Conservation (phyloP, 2,113 vertebrate genomes). For the Galeopterus variegatus region DNA sequence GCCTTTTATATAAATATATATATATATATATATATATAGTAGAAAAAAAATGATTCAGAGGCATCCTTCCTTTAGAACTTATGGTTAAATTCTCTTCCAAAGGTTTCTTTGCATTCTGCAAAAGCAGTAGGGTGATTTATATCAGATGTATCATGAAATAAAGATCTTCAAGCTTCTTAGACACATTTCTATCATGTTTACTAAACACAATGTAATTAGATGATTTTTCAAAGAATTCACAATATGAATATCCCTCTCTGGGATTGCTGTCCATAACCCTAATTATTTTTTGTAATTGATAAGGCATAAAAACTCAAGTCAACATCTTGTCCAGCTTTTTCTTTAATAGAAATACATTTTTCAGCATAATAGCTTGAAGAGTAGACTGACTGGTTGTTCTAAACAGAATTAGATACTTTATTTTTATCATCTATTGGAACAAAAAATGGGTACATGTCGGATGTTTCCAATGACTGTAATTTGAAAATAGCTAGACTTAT, state of each 20-base stretch:
- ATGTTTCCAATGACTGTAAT: background rate
- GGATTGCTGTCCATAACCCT: background rate
- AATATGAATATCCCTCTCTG: background rate
- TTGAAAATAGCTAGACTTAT: conserved; percentile 6
- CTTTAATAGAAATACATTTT: background rate
- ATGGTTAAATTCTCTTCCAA: background rate
- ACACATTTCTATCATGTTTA: background rate
- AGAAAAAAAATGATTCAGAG: background rate
- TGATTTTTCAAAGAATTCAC: background rate
- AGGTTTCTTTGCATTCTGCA: background rate
- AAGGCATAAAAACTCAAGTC: background rate
- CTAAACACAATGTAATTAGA: background rate
- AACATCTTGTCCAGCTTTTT: background rate
- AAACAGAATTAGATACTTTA: conserved; percentile 8
- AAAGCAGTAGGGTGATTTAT: background rate
- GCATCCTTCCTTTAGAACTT: background rate
- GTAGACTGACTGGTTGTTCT: background rate
- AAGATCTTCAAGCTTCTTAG: background rate
- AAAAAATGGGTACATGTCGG: background rate
- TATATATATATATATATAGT: background rate
- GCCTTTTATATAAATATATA: background rate
- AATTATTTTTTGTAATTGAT: background rate
- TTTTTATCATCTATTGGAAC: background rate
- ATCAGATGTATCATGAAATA: background rate
- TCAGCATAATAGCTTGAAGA: background rate